phyloP scores from a whole-genome alignment of 2,113 vertebrate species.

The Antigone vipio region DNA sequence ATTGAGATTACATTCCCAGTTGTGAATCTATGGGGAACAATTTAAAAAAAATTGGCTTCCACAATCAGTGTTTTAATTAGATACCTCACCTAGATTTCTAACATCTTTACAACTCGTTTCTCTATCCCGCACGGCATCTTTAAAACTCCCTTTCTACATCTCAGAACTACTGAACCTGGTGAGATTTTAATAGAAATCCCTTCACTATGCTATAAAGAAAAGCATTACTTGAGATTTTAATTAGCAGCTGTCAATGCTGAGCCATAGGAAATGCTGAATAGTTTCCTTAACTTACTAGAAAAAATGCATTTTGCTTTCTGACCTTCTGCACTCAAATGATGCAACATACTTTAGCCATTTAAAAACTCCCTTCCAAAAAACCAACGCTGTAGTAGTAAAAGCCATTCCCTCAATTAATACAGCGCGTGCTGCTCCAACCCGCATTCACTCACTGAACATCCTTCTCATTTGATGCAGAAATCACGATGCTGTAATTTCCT shows the following conservation, averaged over 20 bases:
- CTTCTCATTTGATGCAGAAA: background rate
- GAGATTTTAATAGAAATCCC: conserved; percentile 59
- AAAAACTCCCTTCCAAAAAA: background rate
- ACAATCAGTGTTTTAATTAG: conserved; percentile 47
- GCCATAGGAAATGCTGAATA: background rate
- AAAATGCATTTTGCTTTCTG: background rate
- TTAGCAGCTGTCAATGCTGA: background rate
- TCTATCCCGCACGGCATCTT: background rate
- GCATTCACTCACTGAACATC: background rate
- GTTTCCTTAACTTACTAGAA: background rate
- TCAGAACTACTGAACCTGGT: conserved; percentile 39
- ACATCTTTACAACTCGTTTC: background rate
- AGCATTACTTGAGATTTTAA: conserved; percentile 31
- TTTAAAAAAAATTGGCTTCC: background rate
- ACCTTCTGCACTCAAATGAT: background rate
- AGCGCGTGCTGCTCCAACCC: background rate
- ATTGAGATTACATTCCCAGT: background rate
- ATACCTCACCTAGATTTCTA: conserved; percentile 17
- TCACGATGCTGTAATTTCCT: background rate
- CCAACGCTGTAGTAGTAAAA: background rate
- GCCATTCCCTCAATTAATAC: background rate
- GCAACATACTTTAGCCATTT: background rate
- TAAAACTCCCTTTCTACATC: background rate
- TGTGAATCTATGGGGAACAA: background rate
- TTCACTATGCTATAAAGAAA: background rate